A percentile compares a stretch with the other conserved stretches of the same genome.
Evolutionary conservation across 2,888 invertebrate species (phyloP).

Genomic region (Parnassius orleans): DNA sequence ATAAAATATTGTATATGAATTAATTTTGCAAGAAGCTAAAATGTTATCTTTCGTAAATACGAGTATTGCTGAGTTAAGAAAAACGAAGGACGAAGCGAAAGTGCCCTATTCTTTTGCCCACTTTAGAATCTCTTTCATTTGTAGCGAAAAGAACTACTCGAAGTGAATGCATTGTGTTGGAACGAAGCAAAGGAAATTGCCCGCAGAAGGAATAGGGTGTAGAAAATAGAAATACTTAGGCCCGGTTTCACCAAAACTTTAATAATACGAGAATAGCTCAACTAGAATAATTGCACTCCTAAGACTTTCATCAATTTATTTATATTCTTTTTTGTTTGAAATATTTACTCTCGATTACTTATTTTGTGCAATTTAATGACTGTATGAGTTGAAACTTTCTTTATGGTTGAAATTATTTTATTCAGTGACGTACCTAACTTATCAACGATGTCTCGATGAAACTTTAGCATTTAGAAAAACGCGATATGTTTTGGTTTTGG

Average conservation of each 20-base stretch:
- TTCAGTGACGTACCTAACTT: too few relatives aligned
- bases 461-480: too few relatives aligned
- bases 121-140: slow-evolving; percentile 24
- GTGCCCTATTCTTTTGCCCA: slow-evolving; percentile 21
- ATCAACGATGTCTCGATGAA: too few relatives aligned
- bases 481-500: too few relatives aligned
- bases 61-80: slow-evolving; percentile 2
- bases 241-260: not conserved
- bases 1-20: too few relatives aligned
- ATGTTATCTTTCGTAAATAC: not conserved
- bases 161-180: slow-evolving; percentile 17
- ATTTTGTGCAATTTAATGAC: too few relatives aligned
- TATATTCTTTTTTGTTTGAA: too few relatives aligned
- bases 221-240: not conserved
- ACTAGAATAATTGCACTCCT: too few relatives aligned
- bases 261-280: not conserved
- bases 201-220: not conserved
- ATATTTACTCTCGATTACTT: too few relatives aligned
- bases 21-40: slow-evolving; percentile 1
- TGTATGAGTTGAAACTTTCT: too few relatives aligned
- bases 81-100: slow-evolving; percentile 4
- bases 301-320: too few relatives aligned
- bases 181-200: slow-evolving; percentile 7
- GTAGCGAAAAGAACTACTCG: slow-evolving; percentile 14
- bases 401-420: too few relatives aligned